A percentile compares a stretch with the other conserved stretches of the same genome.
Conservation (phyloP, 2,888 invertebrate species). For the Nasonia oneida region DNA sequence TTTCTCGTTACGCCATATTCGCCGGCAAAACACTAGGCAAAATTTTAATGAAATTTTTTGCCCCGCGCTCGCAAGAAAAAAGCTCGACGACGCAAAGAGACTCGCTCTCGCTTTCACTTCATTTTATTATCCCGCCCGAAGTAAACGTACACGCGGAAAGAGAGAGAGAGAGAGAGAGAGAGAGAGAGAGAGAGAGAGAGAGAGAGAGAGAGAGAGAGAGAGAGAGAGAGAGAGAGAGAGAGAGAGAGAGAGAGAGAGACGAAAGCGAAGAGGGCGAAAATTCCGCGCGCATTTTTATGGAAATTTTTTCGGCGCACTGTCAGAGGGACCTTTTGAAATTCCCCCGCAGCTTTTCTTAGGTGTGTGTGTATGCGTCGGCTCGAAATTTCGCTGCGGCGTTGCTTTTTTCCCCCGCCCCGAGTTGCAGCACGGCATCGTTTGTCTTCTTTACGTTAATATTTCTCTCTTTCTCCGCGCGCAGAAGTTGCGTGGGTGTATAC, state of each 20-base stretch:
- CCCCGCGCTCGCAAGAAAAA: not conserved
- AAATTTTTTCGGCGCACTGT: constrained; percentile 43
- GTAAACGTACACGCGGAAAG: constrained; percentile 44
- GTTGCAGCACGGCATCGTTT: constrained; percentile 22
- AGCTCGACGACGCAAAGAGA: constrained; percentile 11
- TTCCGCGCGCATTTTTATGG: constrained; percentile 37
- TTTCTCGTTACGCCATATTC: not conserved
- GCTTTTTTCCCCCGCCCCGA: not conserved
- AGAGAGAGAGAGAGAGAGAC: not conserved
- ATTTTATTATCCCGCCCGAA: constrained; percentile 51
- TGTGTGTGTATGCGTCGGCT: not conserved
- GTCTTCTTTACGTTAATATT: constrained; percentile 36
- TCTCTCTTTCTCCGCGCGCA: not conserved
- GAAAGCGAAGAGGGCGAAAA: not conserved
- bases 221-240: not conserved
- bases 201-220: constrained; percentile 4
- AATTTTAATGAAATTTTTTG: constrained; percentile 44
- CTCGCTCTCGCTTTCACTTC: constrained; percentile 5
- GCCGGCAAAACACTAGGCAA: not conserved
- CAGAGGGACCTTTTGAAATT: constrained; percentile 46
- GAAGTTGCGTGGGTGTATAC: constrained; percentile 12
- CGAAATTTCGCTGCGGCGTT: constrained; percentile 31
- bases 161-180: not conserved
- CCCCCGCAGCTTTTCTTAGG: not conserved
- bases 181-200: not conserved